Percentiles rank a stretch among this genome's conserved stretches.
Evolutionary conservation across 2,888 invertebrate genomes (phyloP).

Genomic region (Eristalis pertinax): DNA sequence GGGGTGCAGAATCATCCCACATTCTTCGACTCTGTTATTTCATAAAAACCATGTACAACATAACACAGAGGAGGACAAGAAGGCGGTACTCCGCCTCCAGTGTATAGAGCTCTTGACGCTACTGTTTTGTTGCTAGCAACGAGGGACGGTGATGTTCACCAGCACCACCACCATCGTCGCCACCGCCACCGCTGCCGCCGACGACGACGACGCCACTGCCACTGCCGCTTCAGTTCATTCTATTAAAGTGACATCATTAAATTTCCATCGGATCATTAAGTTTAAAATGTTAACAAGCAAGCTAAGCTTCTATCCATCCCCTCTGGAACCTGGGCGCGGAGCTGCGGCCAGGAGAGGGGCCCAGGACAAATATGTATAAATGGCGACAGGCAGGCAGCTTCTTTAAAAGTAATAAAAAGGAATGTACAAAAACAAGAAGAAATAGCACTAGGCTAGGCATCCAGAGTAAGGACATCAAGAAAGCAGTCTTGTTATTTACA

Average conservation of each 20-base stretch:
- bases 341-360: background rate
- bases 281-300: slow-evolving; percentile 73
- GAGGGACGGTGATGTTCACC: background rate
- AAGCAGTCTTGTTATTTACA: slow-evolving; percentile 66
- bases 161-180: slow-evolving; percentile 9
- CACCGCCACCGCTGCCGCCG: background rate
- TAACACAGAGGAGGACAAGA: slow-evolving; percentile 32
- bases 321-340: background rate
- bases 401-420: slow-evolving; percentile 26
- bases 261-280: slow-evolving; percentile 73
- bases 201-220: background rate
- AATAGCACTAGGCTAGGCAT: background rate
- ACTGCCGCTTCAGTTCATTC: slow-evolving; percentile 59
- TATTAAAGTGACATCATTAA: slow-evolving; percentile 73
- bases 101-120: background rate
- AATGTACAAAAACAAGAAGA: slow-evolving; percentile 8
- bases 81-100: slow-evolving; percentile 4
- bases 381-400: slow-evolving; percentile 67
- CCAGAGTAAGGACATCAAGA: slow-evolving; percentile 38
- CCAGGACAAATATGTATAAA: slow-evolving; percentile 11
- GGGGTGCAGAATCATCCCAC: slow-evolving; percentile 6
- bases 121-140: background rate
- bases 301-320: slow-evolving; percentile 54
- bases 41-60: slow-evolving; percentile 56
- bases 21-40: slow-evolving; percentile 53